Percentiles rank a stretch among this genome's conserved stretches.
Evolutionary conservation across 2,888 invertebrate species (phyloP).

Genomic region (Bembecia ichneumoniformis): DNA sequence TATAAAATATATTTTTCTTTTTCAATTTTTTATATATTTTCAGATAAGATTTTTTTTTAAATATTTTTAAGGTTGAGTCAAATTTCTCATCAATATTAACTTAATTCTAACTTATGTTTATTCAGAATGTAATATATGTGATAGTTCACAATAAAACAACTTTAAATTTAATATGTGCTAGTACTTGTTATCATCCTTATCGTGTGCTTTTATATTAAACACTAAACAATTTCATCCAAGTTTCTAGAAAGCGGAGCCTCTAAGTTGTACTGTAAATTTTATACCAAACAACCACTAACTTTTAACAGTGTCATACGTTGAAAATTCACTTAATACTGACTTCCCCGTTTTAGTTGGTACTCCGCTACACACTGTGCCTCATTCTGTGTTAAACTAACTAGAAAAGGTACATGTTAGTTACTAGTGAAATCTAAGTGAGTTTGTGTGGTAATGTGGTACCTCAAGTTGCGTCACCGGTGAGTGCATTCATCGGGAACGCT

Average conservation of each 20-base stretch:
- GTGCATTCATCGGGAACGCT: background rate
- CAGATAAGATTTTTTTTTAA: too few species aligned
- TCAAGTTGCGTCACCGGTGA: background rate
- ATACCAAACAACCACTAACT: background rate
- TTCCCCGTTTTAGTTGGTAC: background rate
- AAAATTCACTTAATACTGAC: background rate
- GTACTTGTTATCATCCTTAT: too few species aligned
- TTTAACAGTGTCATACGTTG: background rate
- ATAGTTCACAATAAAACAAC: too few species aligned
- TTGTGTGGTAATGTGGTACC: background rate
- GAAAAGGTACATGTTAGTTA: background rate
- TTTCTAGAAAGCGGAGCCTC: background rate
- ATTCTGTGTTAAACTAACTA: background rate
- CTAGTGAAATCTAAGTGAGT: background rate
- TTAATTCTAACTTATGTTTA: too few species aligned
- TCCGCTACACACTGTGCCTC: background rate
- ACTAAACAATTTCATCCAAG: background rate
- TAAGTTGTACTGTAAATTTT: background rate
- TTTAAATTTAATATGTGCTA: too few species aligned
- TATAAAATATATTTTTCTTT: too few species aligned
- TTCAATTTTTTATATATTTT: too few species aligned
- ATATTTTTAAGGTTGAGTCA: too few species aligned
- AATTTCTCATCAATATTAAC: too few species aligned
- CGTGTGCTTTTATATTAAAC: too few species aligned
- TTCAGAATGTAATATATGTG: too few species aligned